phyloP scores from a whole-genome alignment of 2,797 vertebrate genomes.

The Pelochelys cantorii region DNA sequence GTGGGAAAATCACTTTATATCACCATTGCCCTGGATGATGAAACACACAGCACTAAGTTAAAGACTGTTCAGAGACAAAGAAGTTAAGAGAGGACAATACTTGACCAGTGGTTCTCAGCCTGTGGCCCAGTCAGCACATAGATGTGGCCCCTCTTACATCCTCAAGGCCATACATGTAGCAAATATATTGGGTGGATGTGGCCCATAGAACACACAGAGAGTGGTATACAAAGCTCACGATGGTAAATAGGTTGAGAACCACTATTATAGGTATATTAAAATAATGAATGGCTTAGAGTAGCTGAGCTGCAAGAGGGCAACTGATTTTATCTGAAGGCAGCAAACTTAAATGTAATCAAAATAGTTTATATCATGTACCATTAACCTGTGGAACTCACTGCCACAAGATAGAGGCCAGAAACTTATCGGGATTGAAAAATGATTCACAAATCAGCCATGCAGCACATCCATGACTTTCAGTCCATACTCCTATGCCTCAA shows the following conservation, averaged over 20 bases:
- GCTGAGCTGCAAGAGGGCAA: neutral
- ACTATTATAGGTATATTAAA: no score
- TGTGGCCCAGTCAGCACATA: no score
- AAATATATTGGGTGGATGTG: no score
- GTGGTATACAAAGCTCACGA: no score
- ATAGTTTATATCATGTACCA: no score
- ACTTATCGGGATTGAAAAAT: neutral
- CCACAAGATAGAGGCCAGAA: neutral
- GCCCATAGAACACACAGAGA: no score
- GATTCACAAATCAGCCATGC: neutral
- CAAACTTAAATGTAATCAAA: neutral
- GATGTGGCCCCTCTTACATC: no score
- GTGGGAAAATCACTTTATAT: neutral
- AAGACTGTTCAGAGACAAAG: neutral
- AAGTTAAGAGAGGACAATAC: neutral
- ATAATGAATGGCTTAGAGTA: neutral
- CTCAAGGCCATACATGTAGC: no score
- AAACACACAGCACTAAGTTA: neutral
- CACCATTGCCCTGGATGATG: neutral
- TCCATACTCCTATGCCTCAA: no score
- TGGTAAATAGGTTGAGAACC: no score
- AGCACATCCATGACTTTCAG: no score
- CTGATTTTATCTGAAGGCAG: neutral
- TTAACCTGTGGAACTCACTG: neutral
- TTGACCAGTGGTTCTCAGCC: neutral